Percentiles rank a stretch among this genome's conserved stretches.
These are phyloP conservation scores for Pelosia muscerda DNA, from an alignment of 2,888 invertebrate genomes.

Conservation along the genomic window DNA sequence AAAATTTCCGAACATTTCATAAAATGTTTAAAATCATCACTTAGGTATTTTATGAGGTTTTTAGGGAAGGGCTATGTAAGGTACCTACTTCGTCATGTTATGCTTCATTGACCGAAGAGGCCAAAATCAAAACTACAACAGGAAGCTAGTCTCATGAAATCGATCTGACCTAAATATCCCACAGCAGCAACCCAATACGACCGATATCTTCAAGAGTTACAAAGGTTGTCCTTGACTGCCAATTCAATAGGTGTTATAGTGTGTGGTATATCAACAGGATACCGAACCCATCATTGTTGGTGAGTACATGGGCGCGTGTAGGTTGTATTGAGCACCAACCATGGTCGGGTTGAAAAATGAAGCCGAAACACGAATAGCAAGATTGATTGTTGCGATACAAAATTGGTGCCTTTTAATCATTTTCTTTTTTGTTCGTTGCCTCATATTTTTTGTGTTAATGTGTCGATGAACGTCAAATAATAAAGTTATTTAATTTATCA, in stretches of 20 bases:
- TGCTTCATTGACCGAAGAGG: not conserved
- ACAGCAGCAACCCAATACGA: slow-evolving; percentile 30
- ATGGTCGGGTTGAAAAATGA: slow-evolving; percentile 50
- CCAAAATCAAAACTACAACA: not conserved
- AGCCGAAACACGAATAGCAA: slow-evolving; percentile 48
- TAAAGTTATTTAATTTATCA: slow-evolving; percentile 19
- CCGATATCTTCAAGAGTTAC: slow-evolving; percentile 44
- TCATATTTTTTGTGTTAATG: slow-evolving; percentile 36
- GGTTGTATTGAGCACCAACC: slow-evolving; percentile 39
- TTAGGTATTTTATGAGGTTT: not conserved
- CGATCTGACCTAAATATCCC: slow-evolving; percentile 32
- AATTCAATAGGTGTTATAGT: slow-evolving; percentile 60
- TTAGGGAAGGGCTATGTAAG: not conserved
- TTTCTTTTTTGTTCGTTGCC: slow-evolving; percentile 42
- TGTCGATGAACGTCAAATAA: slow-evolving; percentile 35
- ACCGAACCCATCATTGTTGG: slow-evolving; percentile 71
- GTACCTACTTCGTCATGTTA: not conserved
- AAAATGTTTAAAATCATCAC: too few relatives aligned
- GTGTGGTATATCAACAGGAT: slow-evolving; percentile 61
- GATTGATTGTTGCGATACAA: slow-evolving; percentile 50
- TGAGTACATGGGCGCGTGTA: slow-evolving; percentile 42
- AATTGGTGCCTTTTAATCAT: slow-evolving; percentile 46
- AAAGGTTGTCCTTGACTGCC: slow-evolving; percentile 48
- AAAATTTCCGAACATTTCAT: too few relatives aligned
- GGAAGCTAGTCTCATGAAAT: slow-evolving; percentile 27